Conservation (phyloP, 1,140 invertebrate genomes). For the Chlorops oryzae region DNA sequence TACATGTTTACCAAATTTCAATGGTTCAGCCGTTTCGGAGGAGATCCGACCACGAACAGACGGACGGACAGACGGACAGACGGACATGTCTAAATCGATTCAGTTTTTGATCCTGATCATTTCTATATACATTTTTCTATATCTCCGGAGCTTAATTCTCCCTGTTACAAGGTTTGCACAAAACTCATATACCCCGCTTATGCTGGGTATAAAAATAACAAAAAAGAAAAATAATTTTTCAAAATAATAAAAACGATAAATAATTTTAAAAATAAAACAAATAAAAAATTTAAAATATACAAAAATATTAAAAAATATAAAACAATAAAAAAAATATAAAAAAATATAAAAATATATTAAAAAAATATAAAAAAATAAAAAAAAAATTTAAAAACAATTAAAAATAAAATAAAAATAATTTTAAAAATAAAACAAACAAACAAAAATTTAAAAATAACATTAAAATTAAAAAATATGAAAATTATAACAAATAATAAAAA, state of each 20-base stretch:
- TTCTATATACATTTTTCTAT: too few species aligned
- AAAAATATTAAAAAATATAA: not conserved
- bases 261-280: not conserved
- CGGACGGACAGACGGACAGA: too few species aligned
- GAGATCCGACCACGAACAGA: too few species aligned
- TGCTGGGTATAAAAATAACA: not conserved
- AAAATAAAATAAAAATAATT: not conserved
- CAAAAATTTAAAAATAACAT: conserved; percentile 5
- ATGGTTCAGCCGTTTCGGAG: too few species aligned
- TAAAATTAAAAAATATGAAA: not conserved
- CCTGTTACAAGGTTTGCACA: too few species aligned
- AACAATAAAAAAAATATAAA: conserved; percentile 4
- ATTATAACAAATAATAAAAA: not conserved
- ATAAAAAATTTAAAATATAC: not conserved
- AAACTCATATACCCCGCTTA: too few species aligned
- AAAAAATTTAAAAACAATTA: conserved; percentile 5
- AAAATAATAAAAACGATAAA: not conserved
- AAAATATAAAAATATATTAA: conserved; percentile 2
- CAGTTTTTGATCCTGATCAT: too few species aligned
- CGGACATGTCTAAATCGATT: too few species aligned
- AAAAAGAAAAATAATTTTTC: not conserved
- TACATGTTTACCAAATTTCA: too few species aligned
- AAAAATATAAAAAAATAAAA: conserved; percentile 3
- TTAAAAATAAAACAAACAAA: not conserved
- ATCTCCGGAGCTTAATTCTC: too few species aligned